Base-by-base conservation (phyloP, 2,113 vertebrate genomes). In the Gorsachius goisagi region DNA sequence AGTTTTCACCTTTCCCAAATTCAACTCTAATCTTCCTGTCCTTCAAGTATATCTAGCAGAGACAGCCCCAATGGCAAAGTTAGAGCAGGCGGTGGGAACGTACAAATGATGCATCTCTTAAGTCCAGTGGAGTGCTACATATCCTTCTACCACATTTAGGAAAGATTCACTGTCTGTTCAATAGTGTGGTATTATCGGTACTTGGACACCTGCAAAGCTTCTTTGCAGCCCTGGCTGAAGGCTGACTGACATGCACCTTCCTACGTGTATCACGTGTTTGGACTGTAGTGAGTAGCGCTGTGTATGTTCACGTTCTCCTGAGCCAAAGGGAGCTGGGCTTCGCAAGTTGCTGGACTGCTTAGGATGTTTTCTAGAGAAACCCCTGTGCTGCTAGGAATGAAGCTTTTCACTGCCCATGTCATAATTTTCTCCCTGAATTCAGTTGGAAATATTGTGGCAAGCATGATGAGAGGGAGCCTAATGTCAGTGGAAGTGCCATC, bases 231-330 rank as follows among this genome's bases (percentile, higher is more conserved):
- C 85, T 78, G 95, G 93, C 85, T 93, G 92, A 86, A 75, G 90
- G 83, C 93, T 96, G 94, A 92, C 76, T 90, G 80, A 89, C 66
- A 76, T 8, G 64, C 73, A 63, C 75, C 83, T 78, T 92, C 88
- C 90, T 86, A 87, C 53, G 1, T 10, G 0, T 19, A 30, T 18
- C 56, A 19, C 5, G 3, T 71, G 75, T 77, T 80, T 63, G 90
- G 79, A 67, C 83, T 81, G 60, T 5, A 32, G 71, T 50, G 72
- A 56, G 56, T 68, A 81, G 75, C 75, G 60, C 69, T 78, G 7
- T 45, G 45, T 45, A 11, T 11, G 69, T 30, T 50, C 23, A 60
- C 27, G 60, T 44, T 77, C 63, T 79, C 55, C 71, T 35, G 27
- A 92, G 58, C 39, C 87, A 75, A 49, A 77, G 56, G 21, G 26